Conservation (phyloP, 1,140 invertebrate species). For the Phymastichus coffea region DNA sequence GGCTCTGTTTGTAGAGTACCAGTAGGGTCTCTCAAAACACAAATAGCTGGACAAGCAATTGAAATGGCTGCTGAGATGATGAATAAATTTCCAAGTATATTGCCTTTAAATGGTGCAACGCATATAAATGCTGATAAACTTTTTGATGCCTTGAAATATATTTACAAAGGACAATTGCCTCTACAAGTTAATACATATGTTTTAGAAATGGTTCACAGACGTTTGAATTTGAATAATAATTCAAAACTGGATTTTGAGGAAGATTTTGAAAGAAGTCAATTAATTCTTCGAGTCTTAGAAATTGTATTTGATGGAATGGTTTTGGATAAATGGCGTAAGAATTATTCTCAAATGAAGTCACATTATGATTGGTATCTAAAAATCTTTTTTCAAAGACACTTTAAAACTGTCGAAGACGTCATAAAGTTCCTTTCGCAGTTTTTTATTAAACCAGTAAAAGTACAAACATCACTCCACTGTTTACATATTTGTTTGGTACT, state of each 20-base stretch:
- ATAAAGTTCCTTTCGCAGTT: constrained; percentile 46
- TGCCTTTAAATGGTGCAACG: constrained; percentile 35
- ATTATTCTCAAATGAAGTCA: constrained; percentile 26
- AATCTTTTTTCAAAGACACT: constrained; percentile 51
- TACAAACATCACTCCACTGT: constrained; percentile 42
- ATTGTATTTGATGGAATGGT: constrained; percentile 46
- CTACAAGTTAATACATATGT: constrained; percentile 50
- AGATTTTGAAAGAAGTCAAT: constrained; percentile 39
- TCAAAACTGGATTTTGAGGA: constrained; percentile 44
- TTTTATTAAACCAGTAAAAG: constrained; percentile 45
- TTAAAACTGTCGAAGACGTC: constrained; percentile 36
- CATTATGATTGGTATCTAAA: constrained; percentile 50
- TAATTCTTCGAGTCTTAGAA: constrained; percentile 46
- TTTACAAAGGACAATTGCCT: constrained; percentile 42
- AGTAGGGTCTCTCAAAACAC: constrained; percentile 37
- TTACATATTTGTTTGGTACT: constrained; percentile 39
- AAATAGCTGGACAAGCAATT: constrained; percentile 42
- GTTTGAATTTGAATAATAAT: constrained; percentile 42
- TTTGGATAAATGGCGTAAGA: constrained; percentile 6
- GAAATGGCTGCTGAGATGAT: constrained; percentile 49
- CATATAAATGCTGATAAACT: constrained; percentile 48
- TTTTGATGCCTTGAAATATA: constrained; percentile 38
- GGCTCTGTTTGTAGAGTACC: constrained; percentile 49
- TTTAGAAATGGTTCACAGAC: constrained; percentile 50
- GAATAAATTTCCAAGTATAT: constrained; percentile 35